Percentiles rank a stretch among this genome's conserved stretches.
Conservation (phyloP, 2,797 vertebrate species). For the Pseudochirops cupreus region DNA sequence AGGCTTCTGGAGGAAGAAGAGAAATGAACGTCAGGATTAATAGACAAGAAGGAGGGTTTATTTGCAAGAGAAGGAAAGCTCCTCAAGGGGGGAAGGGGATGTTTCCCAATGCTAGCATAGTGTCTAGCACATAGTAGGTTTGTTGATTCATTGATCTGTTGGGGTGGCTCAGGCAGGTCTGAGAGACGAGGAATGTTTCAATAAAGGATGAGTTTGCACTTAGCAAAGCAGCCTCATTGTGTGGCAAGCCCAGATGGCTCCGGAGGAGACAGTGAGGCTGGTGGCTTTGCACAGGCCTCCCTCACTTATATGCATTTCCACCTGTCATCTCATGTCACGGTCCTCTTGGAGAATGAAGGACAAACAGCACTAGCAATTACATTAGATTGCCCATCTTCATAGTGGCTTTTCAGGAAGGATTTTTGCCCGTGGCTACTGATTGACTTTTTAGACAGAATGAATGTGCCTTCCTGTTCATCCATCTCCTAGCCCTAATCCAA, state of each 20-base stretch:
- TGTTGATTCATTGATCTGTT: neutral
- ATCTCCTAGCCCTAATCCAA: neutral
- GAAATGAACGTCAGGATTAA: neutral
- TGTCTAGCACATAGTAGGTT: neutral
- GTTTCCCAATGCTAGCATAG: neutral
- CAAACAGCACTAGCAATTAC: too few relatives aligned
- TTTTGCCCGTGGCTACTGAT: neutral
- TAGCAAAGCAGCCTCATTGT: neutral
- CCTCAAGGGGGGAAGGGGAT: neutral
- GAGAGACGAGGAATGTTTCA: neutral
- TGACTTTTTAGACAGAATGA: neutral
- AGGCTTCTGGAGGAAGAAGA: conserved; percentile 26
- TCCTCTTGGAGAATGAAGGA: too few relatives aligned
- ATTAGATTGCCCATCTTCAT: neutral
- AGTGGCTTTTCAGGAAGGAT: neutral
- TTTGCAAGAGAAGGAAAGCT: neutral
- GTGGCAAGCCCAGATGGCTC: neutral
- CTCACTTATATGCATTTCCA: too few relatives aligned
- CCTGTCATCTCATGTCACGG: too few relatives aligned
- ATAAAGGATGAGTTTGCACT: neutral
- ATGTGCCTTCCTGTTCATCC: neutral
- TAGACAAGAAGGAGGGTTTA: neutral
- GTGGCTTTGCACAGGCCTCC: too few relatives aligned
- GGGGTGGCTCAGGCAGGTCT: neutral
- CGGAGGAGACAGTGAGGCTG: too few relatives aligned